phyloP scores from a whole-genome alignment of 64 coral and sea anemone genomes.

The Montipora sp. region DNA sequence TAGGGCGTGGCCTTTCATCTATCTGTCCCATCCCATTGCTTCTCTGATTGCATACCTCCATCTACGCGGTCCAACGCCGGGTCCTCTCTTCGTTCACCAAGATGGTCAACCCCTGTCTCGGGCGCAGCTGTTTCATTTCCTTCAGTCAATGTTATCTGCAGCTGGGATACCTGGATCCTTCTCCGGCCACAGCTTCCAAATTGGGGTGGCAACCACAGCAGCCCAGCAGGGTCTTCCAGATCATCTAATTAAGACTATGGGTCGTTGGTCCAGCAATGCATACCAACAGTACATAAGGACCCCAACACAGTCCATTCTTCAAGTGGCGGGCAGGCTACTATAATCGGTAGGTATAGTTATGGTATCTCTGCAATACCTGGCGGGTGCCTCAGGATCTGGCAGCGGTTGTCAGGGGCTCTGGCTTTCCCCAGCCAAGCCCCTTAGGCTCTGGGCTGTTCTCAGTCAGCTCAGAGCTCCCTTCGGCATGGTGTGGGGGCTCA shows the following conservation, averaged over 20 bases:
- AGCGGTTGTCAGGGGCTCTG: background rate
- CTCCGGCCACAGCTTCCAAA: background rate
- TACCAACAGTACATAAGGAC: conserved; percentile 1
- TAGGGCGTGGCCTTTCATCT: background rate
- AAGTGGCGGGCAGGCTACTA: background rate
- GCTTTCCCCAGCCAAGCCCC: background rate
- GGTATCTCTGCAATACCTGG: background rate
- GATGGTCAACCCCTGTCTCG: background rate
- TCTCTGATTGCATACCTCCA: background rate
- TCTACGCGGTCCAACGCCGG: background rate
- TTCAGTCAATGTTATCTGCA: background rate
- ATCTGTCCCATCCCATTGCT: background rate
- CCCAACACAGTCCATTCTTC: background rate
- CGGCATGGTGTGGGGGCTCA: background rate
- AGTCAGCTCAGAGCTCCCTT: background rate
- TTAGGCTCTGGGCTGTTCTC: background rate
- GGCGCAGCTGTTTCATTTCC: background rate
- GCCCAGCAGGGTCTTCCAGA: conserved; percentile 3
- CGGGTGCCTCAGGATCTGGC: background rate
- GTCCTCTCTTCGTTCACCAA: conserved; percentile 3
- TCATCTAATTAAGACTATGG: background rate
- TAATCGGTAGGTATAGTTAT: background rate
- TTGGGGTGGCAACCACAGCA: background rate
- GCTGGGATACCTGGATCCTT: conserved; percentile 1
- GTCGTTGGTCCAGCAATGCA: background rate